These are phyloP conservation scores for Mormyrus iriodes DNA, from an alignment of 2,113 vertebrate species.

Conservation along the genomic window DNA sequence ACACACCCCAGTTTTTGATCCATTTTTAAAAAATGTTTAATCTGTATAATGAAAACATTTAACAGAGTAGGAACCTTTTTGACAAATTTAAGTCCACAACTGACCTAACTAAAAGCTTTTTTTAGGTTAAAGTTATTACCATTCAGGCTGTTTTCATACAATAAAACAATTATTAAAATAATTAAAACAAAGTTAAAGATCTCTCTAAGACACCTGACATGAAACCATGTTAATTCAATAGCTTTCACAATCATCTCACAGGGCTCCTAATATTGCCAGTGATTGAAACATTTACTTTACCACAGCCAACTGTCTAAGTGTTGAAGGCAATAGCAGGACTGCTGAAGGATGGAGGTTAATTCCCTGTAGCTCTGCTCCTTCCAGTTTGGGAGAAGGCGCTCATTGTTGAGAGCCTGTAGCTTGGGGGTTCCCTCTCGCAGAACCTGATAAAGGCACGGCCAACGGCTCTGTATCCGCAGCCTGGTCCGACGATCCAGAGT, in stretches of 20 bases:
- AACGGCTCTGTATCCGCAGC: constrained; percentile 67
- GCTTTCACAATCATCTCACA: not conserved
- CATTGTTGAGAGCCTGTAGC: constrained; percentile 67
- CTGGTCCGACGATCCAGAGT: constrained; percentile 66
- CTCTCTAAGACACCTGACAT: not conserved
- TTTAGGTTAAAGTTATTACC: not conserved
- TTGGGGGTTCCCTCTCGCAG: constrained; percentile 65
- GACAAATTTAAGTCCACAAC: constrained; percentile 5
- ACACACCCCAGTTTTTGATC: not conserved
- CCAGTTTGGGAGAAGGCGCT: constrained; percentile 65
- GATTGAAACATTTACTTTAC: constrained; percentile 38
- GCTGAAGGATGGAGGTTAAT: constrained; percentile 62
- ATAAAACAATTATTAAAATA: not conserved
- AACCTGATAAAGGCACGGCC: constrained; percentile 69
- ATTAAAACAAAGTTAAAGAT: not conserved
- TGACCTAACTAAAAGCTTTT: not conserved
- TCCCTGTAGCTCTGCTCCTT: constrained; percentile 59
- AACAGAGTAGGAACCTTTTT: not conserved
- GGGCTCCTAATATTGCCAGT: not conserved
- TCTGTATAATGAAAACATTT: not conserved
- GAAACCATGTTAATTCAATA: not conserved
- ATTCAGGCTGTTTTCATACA: not conserved
- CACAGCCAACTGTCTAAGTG: constrained; percentile 74
- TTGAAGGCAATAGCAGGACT: constrained; percentile 70
- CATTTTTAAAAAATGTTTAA: not conserved